A percentile compares a stretch with the other conserved stretches of the same genome.
Conservation (phyloP, 1,140 invertebrate genomes). For the Ooceraea biroi region DNA sequence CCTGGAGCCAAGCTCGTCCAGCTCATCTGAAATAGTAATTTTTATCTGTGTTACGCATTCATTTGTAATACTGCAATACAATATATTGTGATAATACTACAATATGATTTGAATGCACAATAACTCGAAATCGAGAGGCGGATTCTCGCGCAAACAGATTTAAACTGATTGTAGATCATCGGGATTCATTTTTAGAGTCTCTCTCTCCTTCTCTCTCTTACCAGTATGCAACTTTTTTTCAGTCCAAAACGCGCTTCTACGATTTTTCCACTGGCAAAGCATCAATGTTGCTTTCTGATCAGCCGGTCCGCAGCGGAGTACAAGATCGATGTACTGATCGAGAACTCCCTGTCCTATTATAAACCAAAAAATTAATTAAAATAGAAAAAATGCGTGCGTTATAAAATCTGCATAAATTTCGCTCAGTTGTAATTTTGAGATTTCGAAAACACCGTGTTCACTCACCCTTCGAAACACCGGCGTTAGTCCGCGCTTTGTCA, state of each 20-base stretch:
- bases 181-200: neutral
- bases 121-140: neutral
- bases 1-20: neutral
- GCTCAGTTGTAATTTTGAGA: neutral
- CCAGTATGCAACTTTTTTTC: neutral
- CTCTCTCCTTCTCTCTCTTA: neutral
- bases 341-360: slow-evolving; percentile 74
- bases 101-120: neutral
- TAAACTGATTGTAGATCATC: neutral
- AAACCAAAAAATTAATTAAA: slow-evolving; percentile 15
- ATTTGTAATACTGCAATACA: neutral
- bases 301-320: slow-evolving; percentile 59
- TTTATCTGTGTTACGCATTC: neutral
- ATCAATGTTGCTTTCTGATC: slow-evolving; percentile 58
- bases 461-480: slow-evolving; percentile 77
- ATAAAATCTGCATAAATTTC: neutral
- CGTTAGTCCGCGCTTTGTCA: slow-evolving; percentile 73
- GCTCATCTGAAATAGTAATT: slow-evolving; percentile 41
- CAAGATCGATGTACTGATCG: slow-evolving; percentile 65
- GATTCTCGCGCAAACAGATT: neutral
- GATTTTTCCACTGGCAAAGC: slow-evolving; percentile 76
- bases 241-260: slow-evolving; percentile 71
- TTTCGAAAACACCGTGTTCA: neutral
- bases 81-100: neutral
- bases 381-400: neutral